Conservation (phyloP, 2,113 vertebrate genomes). For the Trachemys scripta region DNA sequence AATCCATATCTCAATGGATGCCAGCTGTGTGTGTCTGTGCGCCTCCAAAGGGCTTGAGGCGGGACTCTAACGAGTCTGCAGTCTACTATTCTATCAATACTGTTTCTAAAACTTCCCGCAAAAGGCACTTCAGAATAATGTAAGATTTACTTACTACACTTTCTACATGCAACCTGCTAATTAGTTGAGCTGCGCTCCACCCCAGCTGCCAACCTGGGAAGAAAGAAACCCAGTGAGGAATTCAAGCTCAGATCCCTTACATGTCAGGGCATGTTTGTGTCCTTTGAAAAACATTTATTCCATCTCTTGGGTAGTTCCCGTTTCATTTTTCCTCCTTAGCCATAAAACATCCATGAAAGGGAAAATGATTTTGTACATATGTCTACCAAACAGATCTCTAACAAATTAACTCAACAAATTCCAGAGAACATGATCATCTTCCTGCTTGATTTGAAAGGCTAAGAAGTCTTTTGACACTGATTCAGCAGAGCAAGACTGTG, state of each 20-base stretch:
- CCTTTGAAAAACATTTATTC: neutral
- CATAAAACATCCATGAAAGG: neutral
- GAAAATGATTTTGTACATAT: neutral
- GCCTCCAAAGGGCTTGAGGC: neutral
- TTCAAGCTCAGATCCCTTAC: neutral
- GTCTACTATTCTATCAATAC: neutral
- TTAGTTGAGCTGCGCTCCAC: neutral
- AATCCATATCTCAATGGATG: neutral
- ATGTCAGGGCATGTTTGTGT: neutral
- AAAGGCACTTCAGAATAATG: neutral
- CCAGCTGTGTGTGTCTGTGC: neutral
- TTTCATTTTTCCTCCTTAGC: neutral
- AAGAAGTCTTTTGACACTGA: neutral
- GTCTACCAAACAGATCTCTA: neutral
- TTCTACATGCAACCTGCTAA: neutral
- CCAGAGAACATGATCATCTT: neutral
- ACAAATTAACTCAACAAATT: slow-evolving; percentile 1
- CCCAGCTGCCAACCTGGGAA: neutral
- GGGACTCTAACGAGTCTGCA: neutral
- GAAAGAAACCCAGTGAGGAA: neutral
- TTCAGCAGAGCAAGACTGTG: neutral
- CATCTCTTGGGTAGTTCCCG: neutral
- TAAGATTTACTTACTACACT: neutral
- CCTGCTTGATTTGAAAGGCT: neutral
- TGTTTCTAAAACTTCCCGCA: neutral